A percentile compares a stretch with the other conserved stretches of the same genome.
phyloP scores from a whole-genome alignment of 2,888 invertebrate genomes.

The Ceratothoa steindachneri region DNA sequence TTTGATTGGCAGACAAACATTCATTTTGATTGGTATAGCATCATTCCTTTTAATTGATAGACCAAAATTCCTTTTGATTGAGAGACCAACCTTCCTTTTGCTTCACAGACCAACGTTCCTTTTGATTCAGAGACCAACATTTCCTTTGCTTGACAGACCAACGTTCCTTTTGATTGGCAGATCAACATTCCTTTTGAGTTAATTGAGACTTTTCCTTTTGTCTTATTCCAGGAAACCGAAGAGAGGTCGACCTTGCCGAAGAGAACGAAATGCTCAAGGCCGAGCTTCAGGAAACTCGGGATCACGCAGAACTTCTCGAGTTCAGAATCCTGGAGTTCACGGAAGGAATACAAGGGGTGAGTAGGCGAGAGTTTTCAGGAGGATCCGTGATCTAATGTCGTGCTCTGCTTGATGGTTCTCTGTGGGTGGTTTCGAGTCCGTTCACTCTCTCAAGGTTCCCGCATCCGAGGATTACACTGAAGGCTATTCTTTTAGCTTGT shows the following conservation, averaged over 20 bases:
- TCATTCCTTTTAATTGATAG: no score
- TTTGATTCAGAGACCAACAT: no score
- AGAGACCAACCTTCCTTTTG: no score
- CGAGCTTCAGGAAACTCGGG: slow-evolving; percentile 42
- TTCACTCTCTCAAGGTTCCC: not conserved
- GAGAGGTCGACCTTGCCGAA: slow-evolving; percentile 24
- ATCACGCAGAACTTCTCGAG: slow-evolving; percentile 45
- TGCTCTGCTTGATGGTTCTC: not conserved
- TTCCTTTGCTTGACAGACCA: no score
- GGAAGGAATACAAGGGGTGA: slow-evolving; percentile 41
- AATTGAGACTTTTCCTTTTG: no score
- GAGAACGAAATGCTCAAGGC: slow-evolving; percentile 22
- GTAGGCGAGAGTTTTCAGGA: slow-evolving; percentile 1
- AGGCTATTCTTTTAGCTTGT: no score
- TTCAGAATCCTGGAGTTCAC: slow-evolving; percentile 43
- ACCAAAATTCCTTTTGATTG: no score
- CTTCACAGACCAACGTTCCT: no score
- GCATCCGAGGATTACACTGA: not conserved
- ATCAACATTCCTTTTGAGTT: no score
- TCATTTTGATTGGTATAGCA: no score
- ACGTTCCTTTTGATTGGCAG: no score
- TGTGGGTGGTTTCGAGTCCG: not conserved
- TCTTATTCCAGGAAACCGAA: not conserved
- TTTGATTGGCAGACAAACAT: no score
- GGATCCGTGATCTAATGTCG: not conserved